Evolutionary conservation across 2,888 invertebrate species (phyloP).

Genomic region (Orthonevra nobilis): DNA sequence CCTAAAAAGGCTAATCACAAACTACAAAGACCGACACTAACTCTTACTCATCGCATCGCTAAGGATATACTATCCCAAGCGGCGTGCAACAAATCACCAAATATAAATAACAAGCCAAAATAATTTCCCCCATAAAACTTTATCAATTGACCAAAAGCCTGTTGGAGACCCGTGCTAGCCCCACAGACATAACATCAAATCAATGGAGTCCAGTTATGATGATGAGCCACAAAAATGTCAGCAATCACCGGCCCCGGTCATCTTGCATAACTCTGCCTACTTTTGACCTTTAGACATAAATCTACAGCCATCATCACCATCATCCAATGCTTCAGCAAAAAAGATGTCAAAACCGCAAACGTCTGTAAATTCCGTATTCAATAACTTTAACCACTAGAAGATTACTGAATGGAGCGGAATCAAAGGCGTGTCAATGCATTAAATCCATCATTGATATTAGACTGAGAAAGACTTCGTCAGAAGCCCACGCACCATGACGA

Average conservation of each 20-base stretch:
- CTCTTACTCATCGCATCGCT: too few species aligned
- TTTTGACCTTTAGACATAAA: constrained; percentile 44
- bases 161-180: constrained; percentile 6
- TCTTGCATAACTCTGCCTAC: constrained; percentile 54
- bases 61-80: too few species aligned
- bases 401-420: constrained; percentile 19
- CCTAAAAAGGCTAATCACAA: too few species aligned
- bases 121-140: too few species aligned
- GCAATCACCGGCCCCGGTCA: constrained; percentile 15
- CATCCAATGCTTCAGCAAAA: background rate
- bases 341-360: constrained; percentile 26
- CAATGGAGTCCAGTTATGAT: constrained; percentile 32
- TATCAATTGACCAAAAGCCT: constrained; percentile 31
- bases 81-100: too few species aligned
- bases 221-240: constrained; percentile 41
- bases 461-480: constrained; percentile 14
- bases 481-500: constrained; percentile 22
- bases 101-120: too few species aligned
- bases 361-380: constrained; percentile 28
- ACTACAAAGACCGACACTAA: too few species aligned
- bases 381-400: too few species aligned
- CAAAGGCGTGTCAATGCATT: constrained; percentile 34
- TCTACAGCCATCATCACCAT: background rate
- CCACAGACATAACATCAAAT: constrained; percentile 7
- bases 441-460: constrained; percentile 27